phyloP scores from a whole-genome alignment of 2,113 vertebrate genomes.

The Motacilla tschutschensis region DNA sequence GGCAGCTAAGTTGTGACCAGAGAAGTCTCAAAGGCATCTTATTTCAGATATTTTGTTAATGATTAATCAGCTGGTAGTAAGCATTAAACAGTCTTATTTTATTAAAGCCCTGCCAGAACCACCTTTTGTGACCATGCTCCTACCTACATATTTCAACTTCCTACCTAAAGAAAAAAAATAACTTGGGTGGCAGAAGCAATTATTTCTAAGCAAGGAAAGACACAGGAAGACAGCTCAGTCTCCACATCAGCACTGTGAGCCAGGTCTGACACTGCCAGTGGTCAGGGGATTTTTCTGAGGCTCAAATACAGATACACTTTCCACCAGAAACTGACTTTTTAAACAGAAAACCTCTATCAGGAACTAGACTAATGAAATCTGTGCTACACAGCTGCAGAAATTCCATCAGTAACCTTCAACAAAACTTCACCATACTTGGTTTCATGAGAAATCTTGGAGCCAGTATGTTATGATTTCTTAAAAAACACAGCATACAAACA shows the following conservation, averaged over 20 bases:
- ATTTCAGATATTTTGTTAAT: not conserved
- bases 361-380: not conserved
- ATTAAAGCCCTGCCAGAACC: not conserved
- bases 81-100: not conserved
- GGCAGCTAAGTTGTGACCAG: not conserved
- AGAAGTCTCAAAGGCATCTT: not conserved
- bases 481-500: not conserved
- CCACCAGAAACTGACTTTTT: not conserved
- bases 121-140: not conserved
- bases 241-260: not conserved
- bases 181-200: not conserved
- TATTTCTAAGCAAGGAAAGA: not conserved
- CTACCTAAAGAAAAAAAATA: not conserved
- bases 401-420: not conserved
- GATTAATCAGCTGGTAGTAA: not conserved
- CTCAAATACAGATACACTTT: not conserved
- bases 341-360: not conserved
- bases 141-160: not conserved
- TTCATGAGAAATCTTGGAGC: not conserved
- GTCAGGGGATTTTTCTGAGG: not conserved
- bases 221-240: not conserved
- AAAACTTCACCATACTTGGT: accelerated
- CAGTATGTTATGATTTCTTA: not conserved
- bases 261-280: not conserved
- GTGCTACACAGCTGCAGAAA: not conserved